Base-by-base conservation (phyloP, 2,888 invertebrate genomes). In the Lycaena phlaeas region DNA sequence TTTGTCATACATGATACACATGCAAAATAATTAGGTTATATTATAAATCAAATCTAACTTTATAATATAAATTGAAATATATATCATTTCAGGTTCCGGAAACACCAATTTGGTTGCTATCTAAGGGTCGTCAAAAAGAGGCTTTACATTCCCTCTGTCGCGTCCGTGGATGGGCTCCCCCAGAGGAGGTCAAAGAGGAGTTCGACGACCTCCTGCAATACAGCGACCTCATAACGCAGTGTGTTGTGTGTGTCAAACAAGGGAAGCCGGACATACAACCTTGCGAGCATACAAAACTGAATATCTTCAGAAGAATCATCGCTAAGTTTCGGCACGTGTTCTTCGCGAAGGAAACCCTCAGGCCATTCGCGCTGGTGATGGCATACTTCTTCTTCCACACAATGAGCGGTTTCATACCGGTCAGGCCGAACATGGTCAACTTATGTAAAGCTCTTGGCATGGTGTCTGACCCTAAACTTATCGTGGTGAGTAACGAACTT, bases 91-190 rank as follows among this genome's bases (percentile, higher is more conserved):
- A 87, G 87, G 82, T 87, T 2, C 88, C 88, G 0, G 88, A 88
- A 64, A 86, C 87, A 4, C 88, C 87, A 26, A 73, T 87, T 53
- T 88, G 87, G 88, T 60, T 88, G n/a, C 50, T 88, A 42, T 86
- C 87, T 0, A 86, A 86, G 49, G 86, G 87, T 4, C 70, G 86
- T 1, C 72, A 75, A 49, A 79, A 85, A 53, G 87, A 87, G 6
- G 87, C 88, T 0, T 51, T 84, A 6, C 65, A 59, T 18, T 84
- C 88, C 0, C 64, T 88, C n/a, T 85, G 87, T 46, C 82, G 85
- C 49, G 69, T 88, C 1, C 68, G 88, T 41, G 88, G 88, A 1
- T 87, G 87, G 87, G 75, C 78, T 0, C 46, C 76, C 4, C 85
- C 85, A 1, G 71, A 76, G 44, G 72, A 78, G n/a, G 86, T 87